phyloP scores from a whole-genome alignment of 2,113 vertebrate genomes.

The Raja brachyura region DNA sequence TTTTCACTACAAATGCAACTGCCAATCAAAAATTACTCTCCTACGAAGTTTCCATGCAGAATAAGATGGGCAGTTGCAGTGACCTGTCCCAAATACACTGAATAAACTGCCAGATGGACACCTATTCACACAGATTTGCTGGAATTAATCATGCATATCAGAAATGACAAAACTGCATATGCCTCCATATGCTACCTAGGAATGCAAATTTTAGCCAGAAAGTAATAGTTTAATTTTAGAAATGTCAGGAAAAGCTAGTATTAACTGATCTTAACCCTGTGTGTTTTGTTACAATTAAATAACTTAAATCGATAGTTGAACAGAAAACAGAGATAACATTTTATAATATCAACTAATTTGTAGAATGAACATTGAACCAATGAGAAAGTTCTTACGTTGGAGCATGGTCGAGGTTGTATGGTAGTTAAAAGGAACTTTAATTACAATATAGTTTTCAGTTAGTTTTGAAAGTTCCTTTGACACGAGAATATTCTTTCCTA shows the following conservation, averaged over 20 bases:
- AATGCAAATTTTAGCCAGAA: background rate
- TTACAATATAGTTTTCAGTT: constrained; percentile 51
- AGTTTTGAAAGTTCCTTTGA: constrained; percentile 53
- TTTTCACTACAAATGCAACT: constrained; percentile 10
- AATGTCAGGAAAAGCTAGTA: constrained; percentile 41
- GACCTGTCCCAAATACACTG: background rate
- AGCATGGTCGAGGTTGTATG: constrained; percentile 54
- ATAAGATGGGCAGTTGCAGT: background rate
- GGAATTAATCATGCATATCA: constrained; percentile 22
- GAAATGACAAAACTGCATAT: background rate
- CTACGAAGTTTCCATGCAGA: background rate
- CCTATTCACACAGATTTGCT: constrained; percentile 1
- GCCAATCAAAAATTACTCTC: background rate
- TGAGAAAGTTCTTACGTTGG: constrained; percentile 49
- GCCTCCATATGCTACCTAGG: background rate
- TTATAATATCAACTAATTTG: constrained; percentile 38
- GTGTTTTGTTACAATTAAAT: background rate
- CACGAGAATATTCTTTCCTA: constrained; percentile 58
- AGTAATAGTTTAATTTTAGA: constrained; percentile 35
- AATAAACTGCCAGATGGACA: constrained; percentile 10
- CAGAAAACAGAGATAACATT: background rate
- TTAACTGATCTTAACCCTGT: background rate
- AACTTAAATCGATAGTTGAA: constrained; percentile 4
- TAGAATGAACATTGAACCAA: background rate
- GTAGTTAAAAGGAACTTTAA: constrained; percentile 61